Conservation (phyloP, 2,888 invertebrate genomes). For the Andrena flavipes region DNA sequence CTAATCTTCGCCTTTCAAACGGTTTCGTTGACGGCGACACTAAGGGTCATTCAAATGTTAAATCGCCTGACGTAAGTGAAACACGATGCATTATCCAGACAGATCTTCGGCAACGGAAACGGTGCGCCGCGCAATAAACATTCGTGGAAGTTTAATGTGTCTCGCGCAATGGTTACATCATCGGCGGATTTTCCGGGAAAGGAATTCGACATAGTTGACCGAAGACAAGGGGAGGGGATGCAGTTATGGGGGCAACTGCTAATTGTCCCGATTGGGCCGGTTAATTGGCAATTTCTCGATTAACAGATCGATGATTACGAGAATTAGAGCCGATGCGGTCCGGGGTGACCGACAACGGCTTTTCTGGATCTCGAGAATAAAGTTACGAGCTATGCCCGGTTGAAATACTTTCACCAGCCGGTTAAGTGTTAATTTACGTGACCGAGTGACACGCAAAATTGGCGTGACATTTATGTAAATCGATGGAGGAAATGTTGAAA, state of each 20-base stretch:
- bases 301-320: constrained; percentile 53
- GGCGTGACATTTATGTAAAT: not conserved
- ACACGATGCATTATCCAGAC: constrained; percentile 12
- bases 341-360: not conserved
- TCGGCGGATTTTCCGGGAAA: constrained; percentile 35
- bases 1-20: not conserved
- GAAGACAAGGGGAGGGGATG: constrained; percentile 1
- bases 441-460: not conserved
- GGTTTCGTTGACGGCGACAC: not conserved
- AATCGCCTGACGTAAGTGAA: constrained; percentile 3
- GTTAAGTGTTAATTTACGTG: not conserved
- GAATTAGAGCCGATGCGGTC: constrained; percentile 22
- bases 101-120: constrained; percentile 32
- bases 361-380: constrained; percentile 2
- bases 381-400: not conserved
- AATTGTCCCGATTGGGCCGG: constrained; percentile 64
- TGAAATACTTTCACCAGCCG: constrained; percentile 23
- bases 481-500: not conserved
- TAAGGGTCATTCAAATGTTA: constrained; percentile 20
- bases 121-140: constrained; percentile 18
- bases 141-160: constrained; percentile 9
- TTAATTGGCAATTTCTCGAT: constrained; percentile 61
- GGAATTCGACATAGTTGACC: constrained; percentile 34
- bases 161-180: constrained; percentile 32
- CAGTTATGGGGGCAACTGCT: constrained; percentile 46